Evolutionary conservation across 2,888 invertebrate species (phyloP).

Genomic region (Pteria penguin): DNA sequence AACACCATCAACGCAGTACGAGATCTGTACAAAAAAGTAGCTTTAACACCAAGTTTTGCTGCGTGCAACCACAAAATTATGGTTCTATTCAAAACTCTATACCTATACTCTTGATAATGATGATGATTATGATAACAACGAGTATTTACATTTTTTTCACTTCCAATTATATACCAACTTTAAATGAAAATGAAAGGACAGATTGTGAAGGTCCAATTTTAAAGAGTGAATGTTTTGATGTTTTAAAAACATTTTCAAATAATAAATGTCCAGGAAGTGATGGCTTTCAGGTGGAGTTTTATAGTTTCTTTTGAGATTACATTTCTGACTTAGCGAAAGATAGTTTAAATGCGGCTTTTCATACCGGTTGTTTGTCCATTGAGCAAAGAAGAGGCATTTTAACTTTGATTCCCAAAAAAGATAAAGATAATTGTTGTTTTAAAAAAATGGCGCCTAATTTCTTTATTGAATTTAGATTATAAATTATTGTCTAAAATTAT

Average conservation of each 20-base stretch:
- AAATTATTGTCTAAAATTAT: background rate
- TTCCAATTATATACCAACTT: no score
- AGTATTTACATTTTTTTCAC: no score
- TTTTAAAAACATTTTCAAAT: background rate
- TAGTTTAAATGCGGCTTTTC: background rate
- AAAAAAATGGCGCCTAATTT: background rate
- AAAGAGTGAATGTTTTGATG: background rate
- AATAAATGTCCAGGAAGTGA: background rate
- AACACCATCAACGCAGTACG: background rate
- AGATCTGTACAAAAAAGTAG: background rate
- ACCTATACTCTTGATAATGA: no score
- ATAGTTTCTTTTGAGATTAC: background rate
- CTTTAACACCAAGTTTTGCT: background rate
- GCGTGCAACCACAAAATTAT: background rate
- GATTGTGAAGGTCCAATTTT: background rate
- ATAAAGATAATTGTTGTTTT: background rate
- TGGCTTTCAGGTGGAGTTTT: background rate
- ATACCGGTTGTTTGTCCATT: background rate
- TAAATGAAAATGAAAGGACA: no score
- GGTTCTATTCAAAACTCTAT: no score
- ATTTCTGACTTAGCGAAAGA: background rate
- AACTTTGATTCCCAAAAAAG: background rate
- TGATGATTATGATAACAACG: no score
- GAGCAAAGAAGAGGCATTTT: background rate
- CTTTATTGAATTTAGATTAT: background rate